Base-by-base conservation (phyloP, 2,888 invertebrate genomes). In the Adela reaumurella region DNA sequence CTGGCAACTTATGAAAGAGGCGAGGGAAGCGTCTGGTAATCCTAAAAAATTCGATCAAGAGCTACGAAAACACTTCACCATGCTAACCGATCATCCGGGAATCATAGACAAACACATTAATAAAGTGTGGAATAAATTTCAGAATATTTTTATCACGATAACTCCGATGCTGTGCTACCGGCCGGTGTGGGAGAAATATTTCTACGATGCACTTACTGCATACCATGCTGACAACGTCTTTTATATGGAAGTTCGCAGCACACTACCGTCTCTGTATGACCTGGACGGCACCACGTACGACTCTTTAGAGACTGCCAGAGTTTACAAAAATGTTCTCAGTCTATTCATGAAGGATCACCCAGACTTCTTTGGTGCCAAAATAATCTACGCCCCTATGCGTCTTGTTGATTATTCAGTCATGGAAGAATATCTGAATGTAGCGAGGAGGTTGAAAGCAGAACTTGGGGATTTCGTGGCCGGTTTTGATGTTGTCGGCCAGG, bases 401-500 rank as follows among this genome's bases (percentile, higher is more conserved):
- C 64, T 65, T 2, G 76, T 81, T 0, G 60, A 77, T 14, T 55
- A 57, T 0, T 50, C 57, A 1, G 62, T 66, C 0, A 58, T 86
- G 1, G 61, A 65, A 0, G 56, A 62, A 0, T 84, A 85, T 56
- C 62, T 87, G 42, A 47, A 58, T 43, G 51, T 65, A 19, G 71
- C 71, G 1, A 62, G 56, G 48, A 55, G 55, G 29, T 62, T 84
- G 17, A 79, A 83, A 62, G 58, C 57, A 1, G 61, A 68, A 8
- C 83, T 84, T 62, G 87, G 90, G 0, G 77, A 86, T 14, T 82
- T 86, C 51, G 74, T 92, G 41, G 87, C 85, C 19, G 92, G 92
- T 6, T 90, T 92, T 55, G 92, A 92, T 70, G 74, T 93, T 51
- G 90, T 92, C 0, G 91, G 91, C 0, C 87, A 88, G 59, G 92